Conservation (phyloP, 2,797 vertebrate species). For the Potorous gilbertii region DNA sequence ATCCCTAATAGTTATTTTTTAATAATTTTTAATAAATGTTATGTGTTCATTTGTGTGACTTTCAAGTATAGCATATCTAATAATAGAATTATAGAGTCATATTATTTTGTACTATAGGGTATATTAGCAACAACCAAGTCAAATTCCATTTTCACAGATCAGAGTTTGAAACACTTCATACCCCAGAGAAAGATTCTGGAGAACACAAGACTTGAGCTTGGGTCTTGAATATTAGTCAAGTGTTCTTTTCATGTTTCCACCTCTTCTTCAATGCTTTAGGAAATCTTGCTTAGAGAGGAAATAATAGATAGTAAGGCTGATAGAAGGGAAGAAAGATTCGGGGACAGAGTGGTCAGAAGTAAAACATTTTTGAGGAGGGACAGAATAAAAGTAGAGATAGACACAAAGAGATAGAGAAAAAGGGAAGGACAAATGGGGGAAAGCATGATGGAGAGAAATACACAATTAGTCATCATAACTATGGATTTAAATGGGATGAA, state of each 20-base stretch:
- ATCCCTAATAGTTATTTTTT: neutral
- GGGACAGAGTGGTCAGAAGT: no score
- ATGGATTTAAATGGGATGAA: no score
- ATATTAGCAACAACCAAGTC: neutral
- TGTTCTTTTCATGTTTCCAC: neutral
- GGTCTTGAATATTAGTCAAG: neutral
- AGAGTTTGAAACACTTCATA: neutral
- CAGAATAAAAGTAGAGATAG: no score
- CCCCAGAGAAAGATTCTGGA: neutral
- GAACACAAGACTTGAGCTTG: neutral
- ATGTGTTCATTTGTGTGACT: neutral
- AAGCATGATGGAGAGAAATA: no score
- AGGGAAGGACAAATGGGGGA: no score
- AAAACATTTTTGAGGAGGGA: no score
- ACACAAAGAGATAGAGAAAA: no score
- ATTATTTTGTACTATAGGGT: neutral
- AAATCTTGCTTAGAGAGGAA: no score
- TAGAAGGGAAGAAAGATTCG: no score
- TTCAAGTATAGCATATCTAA: neutral
- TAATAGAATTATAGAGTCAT: neutral
- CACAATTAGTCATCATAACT: no score
- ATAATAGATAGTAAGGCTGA: no score
- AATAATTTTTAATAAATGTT: no score
- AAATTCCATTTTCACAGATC: neutral
- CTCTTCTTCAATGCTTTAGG: neutral